phyloP scores from a whole-genome alignment of 23 tunicate species.

The Phallusia fumigata region DNA sequence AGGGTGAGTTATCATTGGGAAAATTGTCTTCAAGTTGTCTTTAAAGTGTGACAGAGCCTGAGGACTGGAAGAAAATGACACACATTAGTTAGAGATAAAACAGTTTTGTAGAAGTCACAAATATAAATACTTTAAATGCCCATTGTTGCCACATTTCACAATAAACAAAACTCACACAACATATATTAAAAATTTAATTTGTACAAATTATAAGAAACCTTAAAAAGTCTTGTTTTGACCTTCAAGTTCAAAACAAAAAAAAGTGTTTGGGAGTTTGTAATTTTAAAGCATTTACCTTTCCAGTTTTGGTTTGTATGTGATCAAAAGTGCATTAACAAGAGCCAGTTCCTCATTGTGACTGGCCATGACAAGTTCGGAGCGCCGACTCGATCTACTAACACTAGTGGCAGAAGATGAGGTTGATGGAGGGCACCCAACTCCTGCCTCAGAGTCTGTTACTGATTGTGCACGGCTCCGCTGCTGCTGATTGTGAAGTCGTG shows the following conservation, averaged over 20 bases:
- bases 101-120: too few species aligned
- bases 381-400: constrained; percentile 46
- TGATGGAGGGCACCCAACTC: not conserved
- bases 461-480: constrained; percentile 41
- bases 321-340: constrained; percentile 49
- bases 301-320: constrained; percentile 40
- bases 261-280: not conserved
- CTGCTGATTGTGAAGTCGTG: constrained; percentile 1
- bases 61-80: constrained; percentile 19
- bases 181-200: too few species aligned
- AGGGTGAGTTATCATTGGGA: constrained; percentile 50
- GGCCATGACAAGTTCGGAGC: constrained; percentile 47
- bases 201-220: too few species aligned
- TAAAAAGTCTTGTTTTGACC: not conserved
- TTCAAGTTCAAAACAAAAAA: not conserved
- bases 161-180: too few species aligned
- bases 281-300: constrained; percentile 23
- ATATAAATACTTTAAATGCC: too few species aligned
- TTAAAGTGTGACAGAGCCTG: constrained; percentile 30
- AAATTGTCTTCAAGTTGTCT: constrained; percentile 53
- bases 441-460: not conserved
- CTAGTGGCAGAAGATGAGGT: constrained; percentile 29
- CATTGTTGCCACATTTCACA: too few species aligned
- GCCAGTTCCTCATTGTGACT: constrained; percentile 65
- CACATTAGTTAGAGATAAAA: too few species aligned